Base-by-base conservation (phyloP, 2,113 vertebrate genomes). In the Sisor rabdophorus region DNA sequence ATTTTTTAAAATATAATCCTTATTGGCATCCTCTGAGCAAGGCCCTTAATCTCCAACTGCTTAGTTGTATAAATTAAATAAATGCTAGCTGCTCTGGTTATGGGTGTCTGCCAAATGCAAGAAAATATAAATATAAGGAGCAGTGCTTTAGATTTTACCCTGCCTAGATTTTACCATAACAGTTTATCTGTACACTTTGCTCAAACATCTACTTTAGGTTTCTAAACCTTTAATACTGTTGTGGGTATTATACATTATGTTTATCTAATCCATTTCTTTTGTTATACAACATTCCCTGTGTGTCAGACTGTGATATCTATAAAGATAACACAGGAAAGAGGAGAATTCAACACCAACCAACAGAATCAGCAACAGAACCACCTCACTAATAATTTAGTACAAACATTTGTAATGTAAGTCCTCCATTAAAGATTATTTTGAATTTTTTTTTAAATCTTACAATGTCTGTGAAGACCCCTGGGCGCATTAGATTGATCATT, bases 401-500 rank as follows among this genome's bases (percentile, higher is more conserved):
- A 64, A 40, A 64, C n/a, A 17, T 65, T 30, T 65, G 15, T 47
- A 16, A 24, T 47, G n/a, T 24, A 44, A 44, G n/a, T 6, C 1
- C 13, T 26, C n/a, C 13, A 24, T 44, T 11, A 36, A 61, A 19
- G 8, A 6, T 20, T 36, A 20, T 2, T 40, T 6, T 16, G 9
- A 44, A 75, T 44, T 63, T 12, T 11, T 77, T 44, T n/a, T 47
- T 16, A 44, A 53, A 78, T 92, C 97, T 96, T 89, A 99, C 97
- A 78, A 98, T 95, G 86, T 99, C 96, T 90, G 97, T 98, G 89
- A 99, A 99, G 87, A 99, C 97, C 80, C 97, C 97, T 77, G 97
- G 97, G 88, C 97, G 93, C 97, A 99, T 99, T 20, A 99, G 94
- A 89, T 99, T 99, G 87, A 98, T 98, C 97, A 99, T 99, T 91